Percentiles rank a stretch among this genome's conserved stretches.
Evolutionary conservation across 1,140 invertebrate genomes (phyloP).

Genomic region (Magallana gigas): DNA sequence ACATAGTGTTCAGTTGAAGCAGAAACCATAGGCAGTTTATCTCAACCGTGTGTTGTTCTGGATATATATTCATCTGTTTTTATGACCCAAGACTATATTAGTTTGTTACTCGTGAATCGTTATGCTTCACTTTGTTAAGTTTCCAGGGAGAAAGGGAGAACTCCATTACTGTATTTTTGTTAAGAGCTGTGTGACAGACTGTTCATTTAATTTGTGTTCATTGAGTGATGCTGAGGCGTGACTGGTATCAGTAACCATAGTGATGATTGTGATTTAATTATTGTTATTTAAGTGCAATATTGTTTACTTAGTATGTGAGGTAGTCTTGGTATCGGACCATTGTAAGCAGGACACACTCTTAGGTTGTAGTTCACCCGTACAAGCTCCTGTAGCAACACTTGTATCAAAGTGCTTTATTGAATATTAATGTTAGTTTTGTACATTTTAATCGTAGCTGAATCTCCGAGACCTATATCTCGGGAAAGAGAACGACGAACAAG

Average conservation of each 20-base stretch:
- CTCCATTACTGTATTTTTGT: background rate
- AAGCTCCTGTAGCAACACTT: background rate
- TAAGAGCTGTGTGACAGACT: background rate
- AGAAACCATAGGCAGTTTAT: slow-evolving; percentile 47
- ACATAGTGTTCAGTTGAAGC: slow-evolving; percentile 55
- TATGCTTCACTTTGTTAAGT: slow-evolving; percentile 31
- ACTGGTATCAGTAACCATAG: background rate
- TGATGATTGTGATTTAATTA: background rate
- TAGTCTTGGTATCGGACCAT: background rate
- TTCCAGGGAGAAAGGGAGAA: background rate
- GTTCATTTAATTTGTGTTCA: slow-evolving; percentile 25
- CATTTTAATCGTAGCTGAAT: slow-evolving; percentile 68
- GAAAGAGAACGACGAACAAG: slow-evolving; percentile 76
- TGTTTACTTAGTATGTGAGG: background rate
- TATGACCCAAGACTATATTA: background rate
- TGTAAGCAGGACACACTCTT: background rate
- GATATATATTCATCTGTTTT: background rate
- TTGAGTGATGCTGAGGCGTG: background rate
- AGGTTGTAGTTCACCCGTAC: slow-evolving; percentile 24
- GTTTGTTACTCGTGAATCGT: background rate
- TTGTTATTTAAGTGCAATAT: slow-evolving; percentile 27
- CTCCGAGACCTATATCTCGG: slow-evolving; percentile 75
- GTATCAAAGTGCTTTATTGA: slow-evolving; percentile 29
- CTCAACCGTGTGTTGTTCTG: slow-evolving; percentile 9
- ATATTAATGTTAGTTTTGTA: slow-evolving; percentile 38